Evolutionary conservation across 2,888 invertebrate species (phyloP).

Genomic region (Lithosia quadra): DNA sequence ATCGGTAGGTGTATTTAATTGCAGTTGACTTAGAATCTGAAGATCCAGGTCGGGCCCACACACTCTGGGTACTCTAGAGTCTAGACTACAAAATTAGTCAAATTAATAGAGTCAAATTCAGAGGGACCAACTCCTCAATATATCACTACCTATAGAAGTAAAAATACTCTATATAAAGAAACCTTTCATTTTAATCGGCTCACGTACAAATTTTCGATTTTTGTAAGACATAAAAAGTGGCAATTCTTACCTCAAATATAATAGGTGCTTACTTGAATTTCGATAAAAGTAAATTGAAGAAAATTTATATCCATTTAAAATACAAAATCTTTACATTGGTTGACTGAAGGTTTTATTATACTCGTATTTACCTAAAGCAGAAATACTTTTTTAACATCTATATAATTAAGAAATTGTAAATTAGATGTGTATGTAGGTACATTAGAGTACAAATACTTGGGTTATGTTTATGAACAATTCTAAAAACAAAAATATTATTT

Average conservation of each 20-base stretch:
- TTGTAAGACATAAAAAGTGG: background rate
- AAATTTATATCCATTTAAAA: background rate
- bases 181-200: background rate
- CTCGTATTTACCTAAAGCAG: too few relatives aligned
- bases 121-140: background rate
- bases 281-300: background rate
- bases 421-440: too few relatives aligned
- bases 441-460: too few relatives aligned
- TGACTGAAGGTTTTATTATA: too few relatives aligned
- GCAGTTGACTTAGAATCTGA: background rate
- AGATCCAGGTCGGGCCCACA: too few relatives aligned
- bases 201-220: background rate
- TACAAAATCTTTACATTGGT: too few relatives aligned
- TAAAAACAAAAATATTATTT: too few relatives aligned
- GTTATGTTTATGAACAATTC: too few relatives aligned
- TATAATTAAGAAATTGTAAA: too few relatives aligned
- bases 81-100: background rate
- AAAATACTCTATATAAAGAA: background rate
- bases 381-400: too few relatives aligned
- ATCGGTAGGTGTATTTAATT: background rate
- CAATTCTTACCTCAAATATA: conserved; percentile 4
- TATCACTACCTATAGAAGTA: background rate
- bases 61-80: too few relatives aligned
- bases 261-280: background rate
- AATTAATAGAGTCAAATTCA: background rate